phyloP scores from a whole-genome alignment of 2,797 vertebrate genomes.

The Syngnathus acus region DNA sequence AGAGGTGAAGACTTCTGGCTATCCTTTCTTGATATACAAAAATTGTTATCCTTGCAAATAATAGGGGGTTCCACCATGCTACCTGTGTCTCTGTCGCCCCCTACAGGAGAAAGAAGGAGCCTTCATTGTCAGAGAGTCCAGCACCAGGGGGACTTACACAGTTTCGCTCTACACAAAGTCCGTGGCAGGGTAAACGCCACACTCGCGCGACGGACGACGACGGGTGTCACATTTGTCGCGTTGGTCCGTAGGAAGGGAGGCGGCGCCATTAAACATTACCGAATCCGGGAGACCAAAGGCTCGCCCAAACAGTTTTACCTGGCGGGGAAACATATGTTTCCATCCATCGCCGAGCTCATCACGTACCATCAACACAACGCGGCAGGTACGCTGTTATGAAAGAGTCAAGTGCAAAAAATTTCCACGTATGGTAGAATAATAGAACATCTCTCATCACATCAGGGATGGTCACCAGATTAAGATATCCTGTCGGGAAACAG shows the following conservation, averaged over 20 bases:
- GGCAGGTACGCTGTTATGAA: slow-evolving; percentile 47
- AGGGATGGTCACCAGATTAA: slow-evolving; percentile 71
- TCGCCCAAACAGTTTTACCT: slow-evolving; percentile 67
- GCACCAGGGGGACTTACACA: slow-evolving; percentile 73
- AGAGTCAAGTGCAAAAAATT: background rate
- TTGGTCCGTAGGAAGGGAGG: background rate
- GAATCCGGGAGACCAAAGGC: slow-evolving; percentile 72
- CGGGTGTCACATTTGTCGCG: background rate
- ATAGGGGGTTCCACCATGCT: background rate
- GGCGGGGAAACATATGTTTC: slow-evolving; percentile 78
- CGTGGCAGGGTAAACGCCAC: slow-evolving; percentile 53
- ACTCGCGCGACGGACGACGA: background rate
- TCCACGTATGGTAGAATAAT: no score
- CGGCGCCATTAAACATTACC: slow-evolving; percentile 76
- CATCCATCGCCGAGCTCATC: slow-evolving; percentile 75
- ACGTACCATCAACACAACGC: slow-evolving; percentile 84
- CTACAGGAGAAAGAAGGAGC: slow-evolving; percentile 78
- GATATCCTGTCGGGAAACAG: slow-evolving; percentile 71
- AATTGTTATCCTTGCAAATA: background rate
- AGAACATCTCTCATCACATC: slow-evolving; percentile 37
- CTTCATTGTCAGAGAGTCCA: slow-evolving; percentile 83
- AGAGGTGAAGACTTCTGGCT: slow-evolving; percentile 59
- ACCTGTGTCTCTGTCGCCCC: background rate
- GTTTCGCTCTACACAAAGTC: slow-evolving; percentile 75
- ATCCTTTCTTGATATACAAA: no score